Evolutionary conservation across 2,797 vertebrate species (phyloP).

Genomic region (Ptychadena robeensis): DNA sequence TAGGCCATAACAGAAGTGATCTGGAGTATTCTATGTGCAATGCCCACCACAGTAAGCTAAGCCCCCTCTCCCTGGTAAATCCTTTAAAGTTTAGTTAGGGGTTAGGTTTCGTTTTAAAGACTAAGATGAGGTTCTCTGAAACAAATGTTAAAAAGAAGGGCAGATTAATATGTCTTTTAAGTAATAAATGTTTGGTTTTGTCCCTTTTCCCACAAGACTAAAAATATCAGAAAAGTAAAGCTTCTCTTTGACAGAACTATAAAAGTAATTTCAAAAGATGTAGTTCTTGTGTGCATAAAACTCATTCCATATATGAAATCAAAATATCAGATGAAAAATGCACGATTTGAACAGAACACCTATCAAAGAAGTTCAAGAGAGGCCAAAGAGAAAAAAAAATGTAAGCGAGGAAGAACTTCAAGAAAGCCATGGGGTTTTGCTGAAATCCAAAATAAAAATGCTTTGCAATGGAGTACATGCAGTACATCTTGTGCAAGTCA

Average conservation of each 20-base stretch:
- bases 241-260: not conserved
- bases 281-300: not conserved
- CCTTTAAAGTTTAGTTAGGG: no score
- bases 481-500: constrained; percentile 29
- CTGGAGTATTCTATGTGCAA: no score
- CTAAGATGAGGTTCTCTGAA: not conserved
- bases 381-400: constrained; percentile 3
- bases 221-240: not conserved
- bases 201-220: not conserved
- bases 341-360: constrained; percentile 6
- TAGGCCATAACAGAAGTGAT: no score
- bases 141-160: not conserved
- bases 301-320: not conserved
- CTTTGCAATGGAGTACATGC: constrained; percentile 3
- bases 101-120: not conserved
- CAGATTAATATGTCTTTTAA: not conserved
- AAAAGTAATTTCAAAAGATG: not conserved
- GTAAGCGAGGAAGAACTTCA: not conserved
- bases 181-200: not conserved
- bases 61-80: no score
- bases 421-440: constrained; percentile 15
- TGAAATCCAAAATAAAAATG: constrained; percentile 9
- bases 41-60: no score
- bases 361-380: constrained; percentile 3
- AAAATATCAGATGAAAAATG: constrained; percentile 13